Percentiles rank a stretch among this genome's conserved stretches.
Conservation (phyloP, 2,888 invertebrate genomes). For the Brachypterus glaber region DNA sequence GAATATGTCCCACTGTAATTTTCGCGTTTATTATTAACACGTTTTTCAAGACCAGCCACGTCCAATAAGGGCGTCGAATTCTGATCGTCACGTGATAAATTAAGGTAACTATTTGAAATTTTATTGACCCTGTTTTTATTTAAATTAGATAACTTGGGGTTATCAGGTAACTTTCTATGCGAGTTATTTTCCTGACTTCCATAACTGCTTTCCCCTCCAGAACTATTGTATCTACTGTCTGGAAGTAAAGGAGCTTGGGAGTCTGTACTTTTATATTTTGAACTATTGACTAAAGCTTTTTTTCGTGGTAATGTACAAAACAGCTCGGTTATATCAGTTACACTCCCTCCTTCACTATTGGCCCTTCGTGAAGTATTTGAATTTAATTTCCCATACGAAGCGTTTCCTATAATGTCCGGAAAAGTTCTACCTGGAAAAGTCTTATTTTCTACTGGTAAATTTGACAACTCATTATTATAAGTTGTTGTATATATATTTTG, state of each 20-base stretch:
- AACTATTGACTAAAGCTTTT: slow-evolving; percentile 25
- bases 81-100: slow-evolving; percentile 47
- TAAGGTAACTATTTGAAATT: slow-evolving; percentile 62
- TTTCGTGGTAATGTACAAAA: slow-evolving; percentile 59
- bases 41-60: slow-evolving; percentile 46
- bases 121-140: slow-evolving; percentile 40
- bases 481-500: slow-evolving; percentile 21
- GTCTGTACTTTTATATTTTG: slow-evolving; percentile 45
- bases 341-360: slow-evolving; percentile 38
- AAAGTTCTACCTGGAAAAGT: no score
- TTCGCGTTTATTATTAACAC: slow-evolving; percentile 26
- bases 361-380: slow-evolving; percentile 27
- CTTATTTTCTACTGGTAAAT: slow-evolving; percentile 31
- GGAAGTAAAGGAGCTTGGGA: slow-evolving; percentile 65
- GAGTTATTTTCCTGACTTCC: slow-evolving; percentile 40
- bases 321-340: slow-evolving; percentile 36
- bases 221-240: slow-evolving; percentile 63
- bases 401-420: slow-evolving; percentile 37
- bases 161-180: slow-evolving; percentile 45
- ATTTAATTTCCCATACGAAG: slow-evolving; percentile 27
- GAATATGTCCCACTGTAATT: slow-evolving; percentile 22
- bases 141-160: slow-evolving; percentile 29
- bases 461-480: slow-evolving; percentile 28
- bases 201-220: slow-evolving; percentile 55
- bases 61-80: slow-evolving; percentile 55